Conservation (phyloP, 2,888 invertebrate genomes). For the Ditula angustiorana region DNA sequence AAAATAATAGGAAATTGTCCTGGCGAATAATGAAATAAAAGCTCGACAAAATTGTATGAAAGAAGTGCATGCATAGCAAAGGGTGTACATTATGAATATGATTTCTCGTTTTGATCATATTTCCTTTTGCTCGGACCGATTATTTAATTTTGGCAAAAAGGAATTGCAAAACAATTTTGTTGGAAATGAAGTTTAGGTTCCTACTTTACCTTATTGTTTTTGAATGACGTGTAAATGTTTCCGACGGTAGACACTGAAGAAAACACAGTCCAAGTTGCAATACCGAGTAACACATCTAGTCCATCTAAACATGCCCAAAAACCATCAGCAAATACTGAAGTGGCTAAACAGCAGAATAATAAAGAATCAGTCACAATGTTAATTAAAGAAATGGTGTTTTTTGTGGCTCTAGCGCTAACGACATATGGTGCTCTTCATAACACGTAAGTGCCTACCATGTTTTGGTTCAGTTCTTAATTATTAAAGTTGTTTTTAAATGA, state of each 20-base stretch:
- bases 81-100: constrained; percentile 24
- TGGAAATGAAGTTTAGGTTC: constrained; percentile 57
- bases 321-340: constrained; percentile 65
- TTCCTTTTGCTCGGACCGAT: constrained; percentile 38
- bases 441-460: constrained; percentile 83
- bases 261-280: constrained; percentile 75
- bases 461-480: not conserved
- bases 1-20: constrained; percentile 23
- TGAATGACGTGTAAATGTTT: constrained; percentile 85
- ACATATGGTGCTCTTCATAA: constrained; percentile 90
- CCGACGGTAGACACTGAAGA: constrained; percentile 80
- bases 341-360: constrained; percentile 65
- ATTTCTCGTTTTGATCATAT: constrained; percentile 9
- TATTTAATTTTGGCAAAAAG: constrained; percentile 44
- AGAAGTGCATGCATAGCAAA: constrained; percentile 4
- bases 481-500: not conserved
- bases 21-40: constrained; percentile 21
- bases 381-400: constrained; percentile 87
- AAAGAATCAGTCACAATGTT: constrained; percentile 83
- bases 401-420: constrained; percentile 87
- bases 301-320: constrained; percentile 74
- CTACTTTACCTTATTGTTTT: constrained; percentile 61
- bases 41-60: constrained; percentile 10
- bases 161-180: constrained; percentile 61
- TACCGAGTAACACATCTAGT: constrained; percentile 66